Percentiles rank a stretch among this genome's conserved stretches.
Conservation (phyloP, 1,140 invertebrate genomes). For the fruit fly (Drosophila melanogaster) region DNA sequence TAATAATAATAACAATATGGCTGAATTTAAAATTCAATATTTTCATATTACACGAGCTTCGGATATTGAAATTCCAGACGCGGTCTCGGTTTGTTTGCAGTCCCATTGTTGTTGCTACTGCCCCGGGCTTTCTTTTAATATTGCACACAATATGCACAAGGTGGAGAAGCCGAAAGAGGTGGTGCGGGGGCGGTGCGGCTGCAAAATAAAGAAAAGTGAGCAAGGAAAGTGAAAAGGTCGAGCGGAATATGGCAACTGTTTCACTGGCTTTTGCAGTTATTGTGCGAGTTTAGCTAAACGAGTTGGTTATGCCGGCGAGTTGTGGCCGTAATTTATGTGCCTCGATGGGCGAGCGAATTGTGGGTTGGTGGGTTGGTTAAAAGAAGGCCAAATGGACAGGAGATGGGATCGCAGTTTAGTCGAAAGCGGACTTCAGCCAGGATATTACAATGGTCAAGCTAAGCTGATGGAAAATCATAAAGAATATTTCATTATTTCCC, state of each 20-base stretch:
- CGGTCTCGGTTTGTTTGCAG: conserved; percentile 42
- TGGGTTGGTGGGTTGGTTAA: not conserved
- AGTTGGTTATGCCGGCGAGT: conserved; percentile 65
- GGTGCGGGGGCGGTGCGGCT: not conserved
- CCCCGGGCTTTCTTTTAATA: conserved; percentile 68
- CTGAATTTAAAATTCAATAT: conserved; percentile 76
- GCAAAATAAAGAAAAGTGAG: conserved; percentile 12
- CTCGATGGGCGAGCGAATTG: conserved; percentile 3
- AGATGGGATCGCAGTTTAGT: conserved; percentile 12
- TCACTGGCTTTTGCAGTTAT: conserved; percentile 66
- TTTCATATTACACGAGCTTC: conserved; percentile 45
- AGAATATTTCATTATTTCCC: not conserved
- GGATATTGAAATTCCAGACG: conserved; percentile 58
- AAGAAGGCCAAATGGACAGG: not conserved
- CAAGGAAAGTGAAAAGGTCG: conserved; percentile 59
- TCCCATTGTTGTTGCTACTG: conserved; percentile 42
- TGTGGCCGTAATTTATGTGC: conserved; percentile 42
- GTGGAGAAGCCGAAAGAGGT: conserved; percentile 1
- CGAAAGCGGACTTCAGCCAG: conserved; percentile 1
- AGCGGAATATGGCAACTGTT: conserved; percentile 70
- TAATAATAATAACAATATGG: conserved; percentile 65
- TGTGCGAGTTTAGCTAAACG: conserved; percentile 71
- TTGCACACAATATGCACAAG: conserved; percentile 72
- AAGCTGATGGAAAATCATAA: conserved; percentile 11
- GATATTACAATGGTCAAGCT: conserved; percentile 42